Evolutionary conservation across 2,113 vertebrate genomes (phyloP).

Genomic region (Vulpes lagopus): DNA sequence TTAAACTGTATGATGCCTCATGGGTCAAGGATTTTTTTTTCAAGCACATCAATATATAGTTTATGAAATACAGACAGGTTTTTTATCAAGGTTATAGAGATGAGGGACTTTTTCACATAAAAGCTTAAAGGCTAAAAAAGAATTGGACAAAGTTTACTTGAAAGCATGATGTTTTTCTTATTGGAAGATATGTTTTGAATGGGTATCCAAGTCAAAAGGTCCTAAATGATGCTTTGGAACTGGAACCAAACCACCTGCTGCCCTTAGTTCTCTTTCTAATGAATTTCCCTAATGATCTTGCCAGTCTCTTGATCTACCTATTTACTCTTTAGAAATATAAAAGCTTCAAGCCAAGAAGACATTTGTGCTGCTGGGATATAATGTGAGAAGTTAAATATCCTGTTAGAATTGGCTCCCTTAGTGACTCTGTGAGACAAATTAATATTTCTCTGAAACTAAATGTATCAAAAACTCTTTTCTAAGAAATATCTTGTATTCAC

Average conservation of each 20-base stretch:
- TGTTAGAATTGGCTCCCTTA: not conserved
- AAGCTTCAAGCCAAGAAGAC: not conserved
- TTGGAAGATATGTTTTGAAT: not conserved
- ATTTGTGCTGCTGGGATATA: not conserved
- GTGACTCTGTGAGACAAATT: not conserved
- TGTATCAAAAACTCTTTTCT: conserved; percentile 35
- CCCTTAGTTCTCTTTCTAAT: not conserved
- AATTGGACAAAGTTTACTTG: not conserved
- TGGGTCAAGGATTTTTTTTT: conserved; percentile 32
- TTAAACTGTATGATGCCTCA: not conserved
- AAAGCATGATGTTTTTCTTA: not conserved
- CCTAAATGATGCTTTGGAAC: not conserved
- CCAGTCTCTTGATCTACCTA: not conserved
- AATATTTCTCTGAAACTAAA: not conserved
- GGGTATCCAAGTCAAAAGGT: not conserved
- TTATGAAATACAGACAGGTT: not conserved
- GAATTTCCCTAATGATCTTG: not conserved
- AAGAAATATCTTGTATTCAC: conserved; percentile 51
- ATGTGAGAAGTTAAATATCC: not conserved
- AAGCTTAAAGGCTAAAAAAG: conserved; percentile 3
- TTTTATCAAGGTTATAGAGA: conserved; percentile 33
- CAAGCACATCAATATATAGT: not conserved
- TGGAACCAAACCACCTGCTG: not conserved
- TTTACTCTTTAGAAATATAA: not conserved
- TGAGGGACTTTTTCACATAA: not conserved